Evolutionary conservation across 2,888 invertebrate species (phyloP).

Genomic region (Parelbella ahira): DNA sequence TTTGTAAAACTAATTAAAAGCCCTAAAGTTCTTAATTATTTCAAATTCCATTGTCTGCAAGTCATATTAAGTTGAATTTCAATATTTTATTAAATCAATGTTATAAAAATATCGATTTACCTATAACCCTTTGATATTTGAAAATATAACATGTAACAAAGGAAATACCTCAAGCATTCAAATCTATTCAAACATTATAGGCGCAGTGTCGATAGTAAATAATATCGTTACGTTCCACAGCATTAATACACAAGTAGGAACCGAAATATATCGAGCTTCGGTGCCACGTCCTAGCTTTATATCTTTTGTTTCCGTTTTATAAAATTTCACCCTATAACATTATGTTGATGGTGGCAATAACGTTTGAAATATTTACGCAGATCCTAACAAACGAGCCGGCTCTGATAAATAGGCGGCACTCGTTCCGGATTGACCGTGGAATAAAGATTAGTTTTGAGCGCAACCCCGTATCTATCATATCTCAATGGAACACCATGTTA

Average conservation of each 20-base stretch:
- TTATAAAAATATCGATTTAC: too few species aligned
- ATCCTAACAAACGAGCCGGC: constrained; percentile 71
- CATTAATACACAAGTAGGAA: constrained; percentile 59
- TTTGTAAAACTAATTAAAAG: too few species aligned
- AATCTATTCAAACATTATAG: constrained; percentile 33
- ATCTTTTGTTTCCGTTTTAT: constrained; percentile 76
- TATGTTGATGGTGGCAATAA: constrained; percentile 79
- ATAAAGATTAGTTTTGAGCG: constrained; percentile 53
- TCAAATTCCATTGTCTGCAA: too few species aligned
- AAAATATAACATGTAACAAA: too few species aligned
- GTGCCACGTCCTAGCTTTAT: constrained; percentile 63
- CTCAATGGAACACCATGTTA: too few species aligned
- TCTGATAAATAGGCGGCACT: constrained; percentile 68
- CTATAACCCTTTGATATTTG: too few species aligned
- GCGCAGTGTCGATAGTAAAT: constrained; percentile 47
- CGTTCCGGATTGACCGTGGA: constrained; percentile 67
- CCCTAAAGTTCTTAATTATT: too few species aligned
- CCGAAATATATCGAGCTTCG: constrained; percentile 28
- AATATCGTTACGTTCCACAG: constrained; percentile 42
- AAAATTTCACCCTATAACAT: constrained; percentile 78
- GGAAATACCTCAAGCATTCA: too few species aligned
- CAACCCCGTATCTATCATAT: constrained; percentile 33
- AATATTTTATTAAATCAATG: too few species aligned
- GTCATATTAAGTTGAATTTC: too few species aligned
- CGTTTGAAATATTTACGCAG: constrained; percentile 79